Percentiles rank a stretch among this genome's conserved stretches.
Conservation (phyloP, 2,113 vertebrate species). For the Setophaga petechia region DNA sequence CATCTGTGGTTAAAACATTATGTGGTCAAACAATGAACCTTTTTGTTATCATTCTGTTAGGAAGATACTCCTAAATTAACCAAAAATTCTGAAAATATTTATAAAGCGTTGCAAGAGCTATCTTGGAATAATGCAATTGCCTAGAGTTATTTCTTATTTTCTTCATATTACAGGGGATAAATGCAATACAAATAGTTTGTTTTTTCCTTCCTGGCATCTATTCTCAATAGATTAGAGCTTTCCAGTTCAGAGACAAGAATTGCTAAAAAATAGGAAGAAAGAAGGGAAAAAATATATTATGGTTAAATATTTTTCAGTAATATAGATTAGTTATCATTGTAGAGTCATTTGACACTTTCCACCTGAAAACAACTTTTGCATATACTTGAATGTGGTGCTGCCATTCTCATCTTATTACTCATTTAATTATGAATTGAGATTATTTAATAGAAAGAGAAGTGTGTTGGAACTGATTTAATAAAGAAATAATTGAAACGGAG, state of each 20-base stretch:
- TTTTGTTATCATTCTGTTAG: neutral
- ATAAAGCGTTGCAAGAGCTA: neutral
- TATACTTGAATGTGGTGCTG: fast-evolving
- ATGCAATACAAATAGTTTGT: neutral
- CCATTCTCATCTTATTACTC: neutral
- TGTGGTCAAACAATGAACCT: fast-evolving
- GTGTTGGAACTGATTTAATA: neutral
- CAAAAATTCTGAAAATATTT: neutral
- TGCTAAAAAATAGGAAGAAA: neutral
- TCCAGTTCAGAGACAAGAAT: neutral
- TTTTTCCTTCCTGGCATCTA: neutral
- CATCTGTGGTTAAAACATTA: neutral
- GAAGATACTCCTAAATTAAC: neutral
- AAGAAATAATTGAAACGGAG: neutral
- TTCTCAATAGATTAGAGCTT: neutral
- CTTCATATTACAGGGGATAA: neutral
- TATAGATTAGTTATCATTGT: neutral
- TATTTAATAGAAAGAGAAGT: neutral
- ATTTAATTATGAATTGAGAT: neutral
- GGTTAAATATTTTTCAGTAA: neutral
- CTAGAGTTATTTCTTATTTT: neutral
- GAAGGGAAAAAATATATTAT: neutral
- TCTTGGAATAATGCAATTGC: neutral
- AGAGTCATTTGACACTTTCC: neutral
- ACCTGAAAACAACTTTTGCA: neutral